Evolutionary conservation across 2,888 invertebrate species (phyloP), one percentile per base, ranked within the genome.

Genomic region (Oscheius sp.): DNA sequence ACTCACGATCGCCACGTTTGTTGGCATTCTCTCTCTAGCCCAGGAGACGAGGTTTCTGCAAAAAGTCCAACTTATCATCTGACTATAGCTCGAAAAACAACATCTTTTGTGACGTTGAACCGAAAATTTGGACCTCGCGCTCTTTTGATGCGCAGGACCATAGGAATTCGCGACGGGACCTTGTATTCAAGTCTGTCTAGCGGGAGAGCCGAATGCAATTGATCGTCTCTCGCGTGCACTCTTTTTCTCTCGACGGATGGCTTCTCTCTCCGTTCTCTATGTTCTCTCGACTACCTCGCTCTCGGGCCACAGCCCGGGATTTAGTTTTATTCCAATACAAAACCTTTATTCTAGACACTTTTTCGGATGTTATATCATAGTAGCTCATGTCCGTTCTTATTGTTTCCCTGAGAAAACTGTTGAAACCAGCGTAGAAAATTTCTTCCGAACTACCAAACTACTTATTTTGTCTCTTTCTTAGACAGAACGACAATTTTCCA

Each of bases 201-300:
- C 51, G 50, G 37, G 47, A 65, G 68, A 68, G 68, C 37, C 13
- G 10, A 37, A 55, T 68, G 57, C 57, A 68, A 68, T 68, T 57
- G 57, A 68, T 68, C 42, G 55, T 68, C 68, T 68, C 68, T 68
- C 53, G 68, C 68, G 68, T 53, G 51, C 74, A 68, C 72, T 48
- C 72, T 74, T 62, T 71, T 53, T 62, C 62, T 60, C 72, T 59
- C 47, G 7, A 32, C 50, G 29, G 65, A 21, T 65, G 65, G 59
- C 62, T 48, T 5, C 63, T 58, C 57, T 70, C 59, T 35, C 10
- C 42, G 13, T 70, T 65, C 42, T 37, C 7, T 32, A 29, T 35
- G 51, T 37, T 37, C 59, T 59, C 68, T 74, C 59, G 65, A 29
- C 50, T n/a, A n/a, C 42, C 42, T 42, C 42, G 42, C 42, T 42